These are phyloP conservation scores for Liposcelis brunnea DNA, from an alignment of 2,888 invertebrate genomes.

Conservation along the genomic window DNA sequence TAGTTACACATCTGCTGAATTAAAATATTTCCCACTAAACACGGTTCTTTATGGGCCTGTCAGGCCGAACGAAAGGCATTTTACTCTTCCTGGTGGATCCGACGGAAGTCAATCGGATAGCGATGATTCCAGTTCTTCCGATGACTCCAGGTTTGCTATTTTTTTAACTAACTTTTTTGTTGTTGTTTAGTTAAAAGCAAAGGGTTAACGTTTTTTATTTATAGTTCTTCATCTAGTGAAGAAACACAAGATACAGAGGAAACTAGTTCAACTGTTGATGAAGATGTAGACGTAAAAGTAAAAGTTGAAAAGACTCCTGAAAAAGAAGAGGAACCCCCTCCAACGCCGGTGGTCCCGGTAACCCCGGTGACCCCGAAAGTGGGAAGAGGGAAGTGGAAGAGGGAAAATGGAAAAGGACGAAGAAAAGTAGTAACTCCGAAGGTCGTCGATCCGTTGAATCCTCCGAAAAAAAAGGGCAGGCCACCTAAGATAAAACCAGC, in stretches of 20 bases:
- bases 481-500: too few species aligned
- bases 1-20: constrained; percentile 62
- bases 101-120: constrained; percentile 36
- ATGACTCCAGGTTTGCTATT: constrained; percentile 28
- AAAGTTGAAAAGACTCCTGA: too few species aligned
- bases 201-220: constrained; percentile 13
- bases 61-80: constrained; percentile 29
- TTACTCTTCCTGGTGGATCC: constrained; percentile 27
- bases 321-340: too few species aligned
- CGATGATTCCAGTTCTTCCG: constrained; percentile 30
- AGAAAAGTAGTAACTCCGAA: not conserved
- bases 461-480: too few species aligned
- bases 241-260: constrained; percentile 26
- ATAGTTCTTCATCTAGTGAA: constrained; percentile 28
- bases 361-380: too few species aligned
- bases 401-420: constrained; percentile 14
- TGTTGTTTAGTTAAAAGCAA: constrained; percentile 13
- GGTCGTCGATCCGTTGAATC: too few species aligned
- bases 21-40: constrained; percentile 84
- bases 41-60: constrained; percentile 58
- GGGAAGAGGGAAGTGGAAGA: constrained; percentile 21
- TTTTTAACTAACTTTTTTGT: not conserved
- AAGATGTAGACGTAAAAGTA: constrained; percentile 21
- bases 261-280: constrained; percentile 13
- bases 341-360: too few species aligned